Evolutionary conservation across 2,113 vertebrate genomes (phyloP).

Genomic region (Lepus timidus): DNA sequence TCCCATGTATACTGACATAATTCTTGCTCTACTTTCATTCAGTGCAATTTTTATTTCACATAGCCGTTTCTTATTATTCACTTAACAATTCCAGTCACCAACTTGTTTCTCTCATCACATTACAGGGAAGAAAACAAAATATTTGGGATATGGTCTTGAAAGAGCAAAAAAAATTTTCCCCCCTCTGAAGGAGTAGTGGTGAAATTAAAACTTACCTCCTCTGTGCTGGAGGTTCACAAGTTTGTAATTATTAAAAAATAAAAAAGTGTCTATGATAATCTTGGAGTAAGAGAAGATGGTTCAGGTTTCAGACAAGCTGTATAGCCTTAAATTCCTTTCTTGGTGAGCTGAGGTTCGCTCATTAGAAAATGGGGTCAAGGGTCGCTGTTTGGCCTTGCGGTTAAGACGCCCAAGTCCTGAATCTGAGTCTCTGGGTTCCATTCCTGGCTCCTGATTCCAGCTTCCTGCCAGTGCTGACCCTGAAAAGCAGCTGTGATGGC

Average conservation of each 20-base stretch:
- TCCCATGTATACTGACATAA: neutral
- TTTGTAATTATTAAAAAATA: neutral
- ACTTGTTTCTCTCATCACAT: neutral
- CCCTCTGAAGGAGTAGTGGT: neutral
- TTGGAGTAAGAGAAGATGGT: neutral
- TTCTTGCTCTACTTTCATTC: neutral
- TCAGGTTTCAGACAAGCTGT: neutral
- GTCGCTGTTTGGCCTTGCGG: no score
- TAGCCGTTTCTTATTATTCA: neutral
- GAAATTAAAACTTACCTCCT: neutral
- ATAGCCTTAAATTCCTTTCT: neutral
- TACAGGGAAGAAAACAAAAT: neutral
- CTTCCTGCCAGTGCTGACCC: no score
- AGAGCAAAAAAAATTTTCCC: neutral
- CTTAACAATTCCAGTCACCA: neutral
- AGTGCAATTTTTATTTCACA: neutral
- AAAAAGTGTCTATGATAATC: neutral
- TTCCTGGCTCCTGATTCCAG: no score
- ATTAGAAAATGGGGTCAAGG: neutral
- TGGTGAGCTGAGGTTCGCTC: neutral
- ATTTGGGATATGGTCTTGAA: slow-evolving; percentile 1
- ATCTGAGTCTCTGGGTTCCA: no score
- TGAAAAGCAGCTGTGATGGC: no score
- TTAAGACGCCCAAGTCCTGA: no score
- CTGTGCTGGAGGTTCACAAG: neutral